Percentiles rank a stretch among this genome's conserved stretches.
phyloP scores from a whole-genome alignment of 2,113 vertebrate species.

The Natator depressus region DNA sequence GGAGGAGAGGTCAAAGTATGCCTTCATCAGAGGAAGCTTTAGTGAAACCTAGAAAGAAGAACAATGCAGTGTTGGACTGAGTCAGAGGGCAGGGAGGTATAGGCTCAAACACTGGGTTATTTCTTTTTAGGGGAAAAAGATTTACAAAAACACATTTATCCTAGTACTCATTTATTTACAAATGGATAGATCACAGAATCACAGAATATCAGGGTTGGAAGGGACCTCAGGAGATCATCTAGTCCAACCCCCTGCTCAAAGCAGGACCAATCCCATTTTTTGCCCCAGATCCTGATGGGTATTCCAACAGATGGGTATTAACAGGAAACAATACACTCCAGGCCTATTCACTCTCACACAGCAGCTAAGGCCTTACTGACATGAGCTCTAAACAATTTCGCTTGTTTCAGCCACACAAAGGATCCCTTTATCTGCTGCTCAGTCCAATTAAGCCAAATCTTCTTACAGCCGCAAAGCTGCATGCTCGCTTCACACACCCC shows the following conservation, averaged over 20 bases:
- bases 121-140: not conserved
- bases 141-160: not conserved
- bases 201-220: too few species aligned
- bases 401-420: not conserved
- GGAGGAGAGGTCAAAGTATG: constrained; percentile 92
- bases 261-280: too few species aligned
- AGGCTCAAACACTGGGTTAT: not conserved
- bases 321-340: not conserved
- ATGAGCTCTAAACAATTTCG: not conserved
- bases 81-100: rapidly evolving
- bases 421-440: not conserved
- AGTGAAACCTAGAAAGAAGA: constrained; percentile 81
- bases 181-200: rapidly evolving
- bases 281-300: not conserved
- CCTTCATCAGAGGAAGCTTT: constrained; percentile 85
- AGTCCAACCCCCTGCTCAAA: too few species aligned
- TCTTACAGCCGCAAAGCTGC: not conserved
- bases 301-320: not conserved
- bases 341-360: not conserved
- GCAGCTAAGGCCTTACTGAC: not conserved
- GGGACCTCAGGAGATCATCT: too few species aligned
- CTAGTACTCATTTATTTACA: rapidly evolving
- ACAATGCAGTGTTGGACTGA: not conserved
- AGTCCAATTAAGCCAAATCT: not conserved
- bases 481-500: not conserved